Percentiles rank a stretch among this genome's conserved stretches.
phyloP scores from a whole-genome alignment of 2,113 vertebrate genomes.

The Leptobrachium ailaonicum region DNA sequence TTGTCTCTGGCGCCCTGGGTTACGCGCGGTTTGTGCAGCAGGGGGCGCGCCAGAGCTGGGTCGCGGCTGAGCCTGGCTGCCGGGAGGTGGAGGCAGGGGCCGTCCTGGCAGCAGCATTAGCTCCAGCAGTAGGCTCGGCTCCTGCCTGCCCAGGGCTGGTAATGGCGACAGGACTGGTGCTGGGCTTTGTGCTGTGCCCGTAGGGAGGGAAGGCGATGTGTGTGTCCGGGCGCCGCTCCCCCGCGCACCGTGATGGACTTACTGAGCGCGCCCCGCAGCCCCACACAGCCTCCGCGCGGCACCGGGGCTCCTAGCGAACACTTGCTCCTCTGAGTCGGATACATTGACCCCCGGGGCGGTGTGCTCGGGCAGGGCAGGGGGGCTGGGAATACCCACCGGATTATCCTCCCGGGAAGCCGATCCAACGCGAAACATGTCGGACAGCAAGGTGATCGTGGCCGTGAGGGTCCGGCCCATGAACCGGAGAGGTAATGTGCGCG shows the following conservation, averaged over 20 bases:
- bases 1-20: too few species aligned
- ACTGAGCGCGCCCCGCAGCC: not conserved
- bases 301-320: not conserved
- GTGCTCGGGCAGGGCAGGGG: not conserved
- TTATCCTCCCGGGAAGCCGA: conserved; percentile 12
- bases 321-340: conserved; percentile 20
- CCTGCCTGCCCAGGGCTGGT: conserved; percentile 21
- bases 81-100: conserved; percentile 25
- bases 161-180: conserved; percentile 42
- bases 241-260: conserved; percentile 20
- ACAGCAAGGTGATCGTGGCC: conserved; percentile 95
- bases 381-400: conserved; percentile 9
- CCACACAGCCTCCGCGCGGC: conserved; percentile 21
- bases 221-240: not conserved
- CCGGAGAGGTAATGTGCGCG: conserved; percentile 81
- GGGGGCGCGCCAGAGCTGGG: conserved; percentile 25
- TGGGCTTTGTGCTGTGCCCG: conserved; percentile 8
- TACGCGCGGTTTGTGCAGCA: conserved; percentile 5
- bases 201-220: not conserved
- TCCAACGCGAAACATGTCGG: conserved; percentile 83
- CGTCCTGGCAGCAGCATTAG: conserved; percentile 50
- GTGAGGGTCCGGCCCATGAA: conserved; percentile 96
- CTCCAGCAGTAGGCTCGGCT: conserved; percentile 14
- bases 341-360: conserved; percentile 18
- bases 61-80: not conserved